phyloP scores from a whole-genome alignment of 2,888 invertebrate genomes.

The Sarcophaga variegata region DNA sequence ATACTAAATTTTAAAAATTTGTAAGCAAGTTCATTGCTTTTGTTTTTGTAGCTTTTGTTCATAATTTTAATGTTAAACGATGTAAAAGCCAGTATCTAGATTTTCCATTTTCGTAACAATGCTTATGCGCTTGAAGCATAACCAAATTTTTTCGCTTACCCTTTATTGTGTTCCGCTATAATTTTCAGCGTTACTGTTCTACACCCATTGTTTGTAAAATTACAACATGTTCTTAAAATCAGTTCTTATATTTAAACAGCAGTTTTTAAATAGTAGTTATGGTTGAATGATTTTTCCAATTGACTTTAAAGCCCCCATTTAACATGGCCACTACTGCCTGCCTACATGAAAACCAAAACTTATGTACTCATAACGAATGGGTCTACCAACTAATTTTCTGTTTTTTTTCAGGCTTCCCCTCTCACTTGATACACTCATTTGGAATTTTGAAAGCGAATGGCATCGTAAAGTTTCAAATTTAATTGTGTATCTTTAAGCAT shows the following conservation, averaged over 20 bases:
- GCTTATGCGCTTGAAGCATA: neutral
- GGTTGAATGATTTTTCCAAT: constrained; percentile 28
- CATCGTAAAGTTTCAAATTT: constrained; percentile 58
- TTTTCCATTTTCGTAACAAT: neutral
- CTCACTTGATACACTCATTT: constrained; percentile 31
- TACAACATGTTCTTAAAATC: neutral
- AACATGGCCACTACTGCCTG: constrained; percentile 19
- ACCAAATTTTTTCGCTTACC: neutral
- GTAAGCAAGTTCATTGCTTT: too few species aligned
- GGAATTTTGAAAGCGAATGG: neutral
- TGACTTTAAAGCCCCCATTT: constrained; percentile 38
- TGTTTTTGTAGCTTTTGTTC: too few species aligned
- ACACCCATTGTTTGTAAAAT: neutral
- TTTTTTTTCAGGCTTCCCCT: constrained; percentile 2
- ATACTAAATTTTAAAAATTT: too few species aligned
- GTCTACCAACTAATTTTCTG: neutral
- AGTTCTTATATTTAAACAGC: neutral
- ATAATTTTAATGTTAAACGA: too few species aligned
- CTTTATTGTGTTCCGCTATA: neutral
- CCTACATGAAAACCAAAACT: constrained; percentile 1
- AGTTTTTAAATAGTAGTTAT: neutral
- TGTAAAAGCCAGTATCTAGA: too few species aligned
- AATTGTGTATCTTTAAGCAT: constrained; percentile 50
- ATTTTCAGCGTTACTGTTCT: neutral
- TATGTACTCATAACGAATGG: too few species aligned